Base-by-base conservation (phyloP, 2,113 vertebrate species). In the Mandrillus leucophaeus region DNA sequence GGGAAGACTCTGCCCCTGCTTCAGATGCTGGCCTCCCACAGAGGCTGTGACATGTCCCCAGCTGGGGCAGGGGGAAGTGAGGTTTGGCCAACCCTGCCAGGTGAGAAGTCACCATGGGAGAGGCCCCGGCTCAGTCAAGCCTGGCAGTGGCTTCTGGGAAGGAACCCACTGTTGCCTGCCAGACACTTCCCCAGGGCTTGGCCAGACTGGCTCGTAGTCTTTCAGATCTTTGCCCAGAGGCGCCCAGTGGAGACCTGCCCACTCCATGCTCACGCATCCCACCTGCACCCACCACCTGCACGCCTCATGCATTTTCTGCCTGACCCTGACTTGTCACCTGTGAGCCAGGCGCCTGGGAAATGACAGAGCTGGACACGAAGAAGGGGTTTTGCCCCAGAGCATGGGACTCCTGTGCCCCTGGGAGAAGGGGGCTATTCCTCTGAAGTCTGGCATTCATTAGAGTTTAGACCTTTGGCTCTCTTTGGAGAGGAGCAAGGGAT, bases 331-430 rank as follows among this genome's bases (percentile, higher is more conserved):
- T 40, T 40, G 52, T 5, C 23, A 35, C 40, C 55, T 52, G 55
- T 76, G 66, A 72, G 9, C 20, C 2, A 2, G 85, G 80, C 27
- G 5, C 59, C 43, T 50, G 57, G 52, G 22, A 48, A 75, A 32
- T 0, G 5, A 40, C 59, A 0, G 1, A 30, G 32, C 91, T 50
- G 13, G 45, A 38, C 12, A 6, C 0, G 6, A 64, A 83, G 17
- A 11, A 3, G 17, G 50, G 35, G 8, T 57, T 32, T 52, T 18
- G 25, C 6, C 35, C 52, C 64, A 68, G 0, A 16, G n/a, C 80
- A 4, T 1, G 1, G 3, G 22, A 70, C 79, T 38, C 43, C 40
- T 20, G 43, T 38, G 40, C 40, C 6, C 52, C 1, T 0, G 7
- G 13, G 57, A 75, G 27, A 18, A 68, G 48, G 17, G 27, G 8